phyloP scores from a whole-genome alignment of 2,888 invertebrate species.

The Melanostoma scalare region DNA sequence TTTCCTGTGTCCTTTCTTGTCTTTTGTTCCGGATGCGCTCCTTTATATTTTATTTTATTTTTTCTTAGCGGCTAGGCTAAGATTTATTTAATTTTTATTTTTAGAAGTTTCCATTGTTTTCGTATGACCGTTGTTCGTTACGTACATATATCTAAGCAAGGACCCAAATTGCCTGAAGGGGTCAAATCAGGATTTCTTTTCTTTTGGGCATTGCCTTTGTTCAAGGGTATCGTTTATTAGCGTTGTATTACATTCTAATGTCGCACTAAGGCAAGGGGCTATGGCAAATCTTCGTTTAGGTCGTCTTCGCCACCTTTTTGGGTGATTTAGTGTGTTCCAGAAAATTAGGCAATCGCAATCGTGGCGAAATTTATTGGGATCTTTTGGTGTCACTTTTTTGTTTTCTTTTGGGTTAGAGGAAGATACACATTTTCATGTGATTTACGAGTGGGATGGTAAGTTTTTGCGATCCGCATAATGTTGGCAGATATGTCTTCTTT shows the following conservation, averaged over 20 bases:
- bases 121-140: slow-evolving; percentile 57
- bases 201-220: slow-evolving; percentile 28
- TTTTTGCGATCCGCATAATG: slow-evolving; percentile 31
- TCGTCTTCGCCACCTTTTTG: slow-evolving; percentile 39
- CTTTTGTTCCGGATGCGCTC: slow-evolving; percentile 42
- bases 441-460: slow-evolving; percentile 67
- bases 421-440: slow-evolving; percentile 42
- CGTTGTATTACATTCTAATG: slow-evolving; percentile 74
- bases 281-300: slow-evolving; percentile 33
- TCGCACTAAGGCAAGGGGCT: slow-evolving; percentile 17
- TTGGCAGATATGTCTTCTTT: slow-evolving; percentile 28
- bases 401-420: slow-evolving; percentile 37
- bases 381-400: slow-evolving; percentile 63
- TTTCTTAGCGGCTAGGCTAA: slow-evolving; percentile 26
- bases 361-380: slow-evolving; percentile 76
- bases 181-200: slow-evolving; percentile 73
- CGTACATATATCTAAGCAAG: slow-evolving; percentile 27
- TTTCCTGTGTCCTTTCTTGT: slow-evolving; percentile 19
- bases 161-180: slow-evolving; percentile 69
- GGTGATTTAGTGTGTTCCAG: slow-evolving; percentile 74
- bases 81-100: slow-evolving; percentile 70
- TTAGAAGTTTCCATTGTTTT: slow-evolving; percentile 59
- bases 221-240: slow-evolving; percentile 68
- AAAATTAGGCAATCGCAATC: slow-evolving; percentile 73
- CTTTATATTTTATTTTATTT: slow-evolving; percentile 21